Percentiles rank a stretch among this genome's conserved stretches.
phyloP scores from a whole-genome alignment of 2,797 vertebrate genomes.

The Sebastes matsubarae region DNA sequence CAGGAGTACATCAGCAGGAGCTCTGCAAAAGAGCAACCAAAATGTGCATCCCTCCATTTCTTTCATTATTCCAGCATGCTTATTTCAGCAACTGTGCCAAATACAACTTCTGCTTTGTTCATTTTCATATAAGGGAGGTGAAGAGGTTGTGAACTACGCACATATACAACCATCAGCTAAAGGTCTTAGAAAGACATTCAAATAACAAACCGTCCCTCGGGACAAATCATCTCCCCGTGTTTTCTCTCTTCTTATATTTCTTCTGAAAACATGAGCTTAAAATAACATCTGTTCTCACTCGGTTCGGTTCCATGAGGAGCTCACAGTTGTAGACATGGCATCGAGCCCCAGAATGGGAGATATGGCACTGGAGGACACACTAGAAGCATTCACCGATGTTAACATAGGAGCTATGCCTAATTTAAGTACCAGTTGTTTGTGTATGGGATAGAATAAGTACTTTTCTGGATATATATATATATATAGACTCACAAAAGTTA shows the following conservation, averaged over 20 bases:
- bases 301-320: constrained; percentile 24
- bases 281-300: constrained; percentile 43
- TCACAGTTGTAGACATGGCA: constrained; percentile 8
- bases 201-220: constrained; percentile 21
- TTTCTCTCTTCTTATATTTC: constrained; percentile 36
- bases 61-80: not conserved
- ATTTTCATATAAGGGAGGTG: not conserved
- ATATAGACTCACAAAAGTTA: not conserved
- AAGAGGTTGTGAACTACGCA: not conserved
- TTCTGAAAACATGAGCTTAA: constrained; percentile 45
- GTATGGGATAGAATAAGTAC: constrained; percentile 3
- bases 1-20: not conserved
- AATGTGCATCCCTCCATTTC: not conserved
- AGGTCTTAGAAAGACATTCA: constrained; percentile 11
- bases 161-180: not conserved
- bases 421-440: constrained; percentile 14
- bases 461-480: constrained; percentile 3
- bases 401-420: constrained; percentile 19
- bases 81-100: not conserved
- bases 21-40: constrained; percentile 24
- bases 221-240: constrained; percentile 22
- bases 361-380: constrained; percentile 19
- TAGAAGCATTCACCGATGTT: constrained; percentile 18
- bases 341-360: constrained; percentile 9
- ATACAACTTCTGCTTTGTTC: not conserved